Evolutionary conservation across 2,888 invertebrate species (phyloP).

Genomic region (Caenorhabditis wallacei): DNA sequence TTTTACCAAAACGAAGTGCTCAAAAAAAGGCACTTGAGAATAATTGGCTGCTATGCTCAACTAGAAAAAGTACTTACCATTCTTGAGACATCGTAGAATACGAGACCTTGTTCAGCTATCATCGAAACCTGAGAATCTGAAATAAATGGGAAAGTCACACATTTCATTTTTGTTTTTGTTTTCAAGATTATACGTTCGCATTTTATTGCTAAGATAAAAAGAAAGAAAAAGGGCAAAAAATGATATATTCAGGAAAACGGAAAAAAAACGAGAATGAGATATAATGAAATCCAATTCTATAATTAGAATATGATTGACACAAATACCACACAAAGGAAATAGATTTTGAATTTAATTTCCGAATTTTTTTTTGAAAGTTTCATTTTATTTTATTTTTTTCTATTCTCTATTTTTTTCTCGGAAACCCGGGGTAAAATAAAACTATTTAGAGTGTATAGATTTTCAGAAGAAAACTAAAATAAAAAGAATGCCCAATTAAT

Average conservation of each 20-base stretch:
- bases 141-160: conserved; percentile 1
- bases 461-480: not conserved
- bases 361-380: no score
- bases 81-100: conserved; percentile 45
- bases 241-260: not conserved
- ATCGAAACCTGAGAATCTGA: conserved; percentile 31
- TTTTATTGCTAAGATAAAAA: conserved; percentile 1
- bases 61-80: conserved; percentile 55
- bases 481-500: conserved; percentile 31
- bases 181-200: not conserved
- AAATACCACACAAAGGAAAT: no score
- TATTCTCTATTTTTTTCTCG: no score
- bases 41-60: conserved; percentile 45
- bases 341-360: no score
- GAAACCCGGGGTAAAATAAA: not conserved
- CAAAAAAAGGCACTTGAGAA: conserved; percentile 50
- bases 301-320: not conserved
- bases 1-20: conserved; percentile 51
- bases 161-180: conserved; percentile 5
- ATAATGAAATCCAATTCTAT: not conserved
- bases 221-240: conserved; percentile 13
- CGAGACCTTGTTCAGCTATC: conserved; percentile 49
- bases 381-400: no score
- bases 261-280: not conserved
- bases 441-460: not conserved